Conservation (phyloP, 2,888 invertebrate species). For the Thecophora atra region DNA sequence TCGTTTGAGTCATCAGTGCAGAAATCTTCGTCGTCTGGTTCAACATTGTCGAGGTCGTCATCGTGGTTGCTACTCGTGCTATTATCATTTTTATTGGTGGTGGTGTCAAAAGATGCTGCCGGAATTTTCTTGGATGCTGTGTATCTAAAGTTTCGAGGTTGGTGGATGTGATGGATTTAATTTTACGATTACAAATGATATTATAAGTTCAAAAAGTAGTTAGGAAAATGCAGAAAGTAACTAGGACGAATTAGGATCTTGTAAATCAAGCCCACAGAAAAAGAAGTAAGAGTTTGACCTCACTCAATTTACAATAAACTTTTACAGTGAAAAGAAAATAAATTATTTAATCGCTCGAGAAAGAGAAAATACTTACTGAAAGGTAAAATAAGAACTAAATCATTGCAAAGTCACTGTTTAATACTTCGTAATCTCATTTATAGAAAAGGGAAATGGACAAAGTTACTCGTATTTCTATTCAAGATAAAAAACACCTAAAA, state of each 20-base stretch:
- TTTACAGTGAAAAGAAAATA: too few relatives aligned
- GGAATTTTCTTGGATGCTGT: constrained; percentile 53
- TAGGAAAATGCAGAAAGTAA: not conserved
- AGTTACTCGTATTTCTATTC: too few relatives aligned
- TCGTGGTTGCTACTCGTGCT: constrained; percentile 32
- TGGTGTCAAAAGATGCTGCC: constrained; percentile 45
- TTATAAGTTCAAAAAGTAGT: not conserved
- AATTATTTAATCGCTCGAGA: too few relatives aligned
- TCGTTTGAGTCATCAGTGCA: constrained; percentile 53
- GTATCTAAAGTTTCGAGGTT: constrained; percentile 50
- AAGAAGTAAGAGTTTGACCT: too few relatives aligned
- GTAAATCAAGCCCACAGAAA: too few relatives aligned
- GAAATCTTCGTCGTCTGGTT: constrained; percentile 51
- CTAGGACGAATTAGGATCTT: not conserved
- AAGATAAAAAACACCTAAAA: too few relatives aligned
- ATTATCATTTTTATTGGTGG: constrained; percentile 36
- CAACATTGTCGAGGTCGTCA: constrained; percentile 46
- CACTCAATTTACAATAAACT: too few relatives aligned
- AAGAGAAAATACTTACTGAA: too few relatives aligned
- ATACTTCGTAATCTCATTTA: too few relatives aligned
- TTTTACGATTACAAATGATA: not conserved
- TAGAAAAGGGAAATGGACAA: too few relatives aligned
- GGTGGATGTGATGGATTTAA: constrained; percentile 16
- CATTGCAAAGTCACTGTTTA: too few relatives aligned
- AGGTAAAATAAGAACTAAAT: too few relatives aligned